phyloP scores from a whole-genome alignment of 1,140 invertebrate species.

The Mamestra configurata region DNA sequence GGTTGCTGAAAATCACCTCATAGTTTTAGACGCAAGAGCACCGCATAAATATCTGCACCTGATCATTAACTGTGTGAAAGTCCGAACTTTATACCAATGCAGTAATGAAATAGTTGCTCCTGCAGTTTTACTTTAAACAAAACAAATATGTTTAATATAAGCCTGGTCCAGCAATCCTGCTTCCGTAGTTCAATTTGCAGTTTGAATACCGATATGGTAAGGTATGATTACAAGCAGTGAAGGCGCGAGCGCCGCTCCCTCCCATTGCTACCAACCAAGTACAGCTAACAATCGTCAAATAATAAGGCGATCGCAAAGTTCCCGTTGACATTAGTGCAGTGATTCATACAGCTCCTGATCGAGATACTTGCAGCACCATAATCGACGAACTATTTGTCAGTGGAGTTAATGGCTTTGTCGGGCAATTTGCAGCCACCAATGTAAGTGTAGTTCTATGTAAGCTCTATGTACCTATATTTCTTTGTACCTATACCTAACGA shows the following conservation, averaged over 20 bases:
- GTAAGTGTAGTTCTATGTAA: not conserved
- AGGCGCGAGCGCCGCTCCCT: not conserved
- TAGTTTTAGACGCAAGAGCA: no score
- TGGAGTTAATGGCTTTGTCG: conserved; percentile 11
- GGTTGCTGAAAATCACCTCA: no score
- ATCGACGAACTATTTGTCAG: conserved; percentile 31
- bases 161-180: conserved; percentile 6
- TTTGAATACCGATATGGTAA: conserved; percentile 46
- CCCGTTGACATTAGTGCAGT: conserved; percentile 13
- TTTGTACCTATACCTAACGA: no score
- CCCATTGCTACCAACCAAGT: conserved; percentile 26
- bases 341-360: conserved; percentile 40
- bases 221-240: conserved; percentile 20
- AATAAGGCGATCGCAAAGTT: conserved; percentile 12
- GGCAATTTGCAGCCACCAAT: not conserved
- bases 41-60: no score
- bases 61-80: no score
- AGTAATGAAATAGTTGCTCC: no score
- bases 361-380: conserved; percentile 11
- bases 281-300: conserved; percentile 43
- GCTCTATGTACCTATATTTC: no score
- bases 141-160: not conserved
- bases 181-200: conserved; percentile 29
- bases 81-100: no score
- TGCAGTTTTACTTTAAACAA: no score